phyloP scores from a whole-genome alignment of 2,888 invertebrate species.

The Pyralis farinalis region DNA sequence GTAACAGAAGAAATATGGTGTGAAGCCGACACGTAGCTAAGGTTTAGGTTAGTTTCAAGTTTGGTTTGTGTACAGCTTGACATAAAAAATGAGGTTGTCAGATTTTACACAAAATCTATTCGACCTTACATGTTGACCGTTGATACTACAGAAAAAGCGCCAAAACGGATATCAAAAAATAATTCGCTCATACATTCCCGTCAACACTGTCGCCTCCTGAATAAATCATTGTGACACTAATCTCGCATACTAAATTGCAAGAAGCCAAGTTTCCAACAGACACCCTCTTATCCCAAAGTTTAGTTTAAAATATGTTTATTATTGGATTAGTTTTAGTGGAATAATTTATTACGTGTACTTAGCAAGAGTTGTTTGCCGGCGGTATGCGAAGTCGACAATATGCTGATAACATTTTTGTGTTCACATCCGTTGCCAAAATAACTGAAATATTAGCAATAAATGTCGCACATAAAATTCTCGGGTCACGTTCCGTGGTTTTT shows the following conservation, averaged over 20 bases:
- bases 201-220: constrained; percentile 8
- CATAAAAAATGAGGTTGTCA: too few relatives aligned
- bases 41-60: too few relatives aligned
- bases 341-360: constrained; percentile 19
- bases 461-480: neutral
- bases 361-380: constrained; percentile 1
- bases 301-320: constrained; percentile 23
- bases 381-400: neutral
- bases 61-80: too few relatives aligned
- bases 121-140: too few relatives aligned
- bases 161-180: neutral
- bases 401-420: neutral
- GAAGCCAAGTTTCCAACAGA: constrained; percentile 18
- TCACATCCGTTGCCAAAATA: neutral
- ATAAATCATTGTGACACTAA: constrained; percentile 20
- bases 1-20: too few relatives aligned
- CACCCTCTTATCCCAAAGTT: constrained; percentile 17
- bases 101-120: too few relatives aligned
- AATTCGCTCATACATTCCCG: neutral
- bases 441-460: neutral
- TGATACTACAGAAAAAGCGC: neutral
- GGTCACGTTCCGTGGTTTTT: neutral
- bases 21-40: too few relatives aligned
- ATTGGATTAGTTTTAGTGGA: constrained; percentile 22
- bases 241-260: constrained; percentile 19